These are phyloP conservation scores for Apeira syringaria DNA, from an alignment of 2,888 invertebrate species.

Conservation along the genomic window DNA sequence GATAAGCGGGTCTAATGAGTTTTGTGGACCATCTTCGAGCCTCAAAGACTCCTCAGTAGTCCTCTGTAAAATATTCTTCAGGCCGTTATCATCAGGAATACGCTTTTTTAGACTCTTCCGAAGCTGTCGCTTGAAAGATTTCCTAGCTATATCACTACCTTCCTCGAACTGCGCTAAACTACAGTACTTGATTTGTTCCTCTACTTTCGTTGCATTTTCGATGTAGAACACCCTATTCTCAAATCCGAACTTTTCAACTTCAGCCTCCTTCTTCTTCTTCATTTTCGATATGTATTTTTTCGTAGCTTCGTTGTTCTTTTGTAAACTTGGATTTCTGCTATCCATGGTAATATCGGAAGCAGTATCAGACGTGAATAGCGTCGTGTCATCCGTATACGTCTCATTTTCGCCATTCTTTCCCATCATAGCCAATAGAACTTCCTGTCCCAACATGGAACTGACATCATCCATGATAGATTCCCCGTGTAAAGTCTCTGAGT, in stretches of 20 bases:
- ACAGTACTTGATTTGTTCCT: constrained; percentile 87
- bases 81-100: constrained; percentile 50
- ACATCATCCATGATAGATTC: constrained; percentile 92
- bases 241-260: constrained; percentile 86
- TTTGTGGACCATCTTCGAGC: constrained; percentile 33
- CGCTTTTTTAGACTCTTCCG: constrained; percentile 74
- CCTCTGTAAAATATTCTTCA: constrained; percentile 62
- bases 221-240: constrained; percentile 88
- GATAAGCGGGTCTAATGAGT: constrained; percentile 25
- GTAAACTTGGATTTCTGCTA: constrained; percentile 79
- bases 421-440: constrained; percentile 86
- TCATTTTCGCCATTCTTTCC: constrained; percentile 85
- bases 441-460: constrained; percentile 89
- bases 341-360: constrained; percentile 78
- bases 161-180: constrained; percentile 92
- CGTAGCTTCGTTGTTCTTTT: constrained; percentile 84
- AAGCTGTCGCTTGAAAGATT: constrained; percentile 86
- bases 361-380: constrained; percentile 85
- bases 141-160: constrained; percentile 91
- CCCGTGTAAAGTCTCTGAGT: constrained; percentile 89
- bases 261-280: constrained; percentile 63
- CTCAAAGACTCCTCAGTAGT: constrained; percentile 54
- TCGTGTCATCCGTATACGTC: constrained; percentile 89
- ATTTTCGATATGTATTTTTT: constrained; percentile 80
- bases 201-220: constrained; percentile 72